Base-by-base conservation (phyloP, 2,113 vertebrate genomes). In the Mormoops blainvillei region DNA sequence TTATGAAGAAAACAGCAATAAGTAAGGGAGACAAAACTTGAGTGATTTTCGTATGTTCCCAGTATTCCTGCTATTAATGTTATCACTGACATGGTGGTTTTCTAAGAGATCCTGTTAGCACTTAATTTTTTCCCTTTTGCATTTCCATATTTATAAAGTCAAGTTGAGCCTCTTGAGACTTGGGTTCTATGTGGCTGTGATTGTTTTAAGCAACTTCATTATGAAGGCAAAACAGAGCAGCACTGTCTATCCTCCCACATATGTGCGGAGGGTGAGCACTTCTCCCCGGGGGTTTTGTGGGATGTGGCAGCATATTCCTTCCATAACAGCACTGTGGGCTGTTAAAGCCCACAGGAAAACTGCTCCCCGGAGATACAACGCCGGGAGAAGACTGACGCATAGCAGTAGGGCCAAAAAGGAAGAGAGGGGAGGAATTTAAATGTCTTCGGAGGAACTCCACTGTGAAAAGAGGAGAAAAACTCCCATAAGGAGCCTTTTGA, bases 151-250 rank as follows among this genome's bases (percentile, higher is more conserved):
- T 52, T n/a, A 80, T 50, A 74, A 95, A 83, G 50, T 81, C 43
- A 81, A 84, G 22, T 28, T 22, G 28, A 73, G 13, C 67, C 28
- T 74, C 82, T 50, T 28, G 78, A 86, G 50, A 82, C 36, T 65
- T 58, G 20, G 18, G 28, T 74, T 85, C 70, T 65, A 28, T 56
- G 22, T 15, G 20, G 20, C 12, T 1, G 8, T 68, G 50, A 83
- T n/a, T 93, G 68, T 67, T 95, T 91, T 80, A 83, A 83, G 67
- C 43, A 85, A 78, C 26, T 80, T 94, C 56, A 70, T 65, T 68
- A 45, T 52, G 87, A 93, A 93, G 50, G 12, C 68, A 78, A 87
- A 89, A 70, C 48, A 68, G 28, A 95, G 77, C 33, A 93, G 28
- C 31, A 52, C 28, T 41, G n/a, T 33, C 3, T 45, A 52, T 26